phyloP scores from a whole-genome alignment of 2,113 vertebrate species.

The Seriola aureovittata region DNA sequence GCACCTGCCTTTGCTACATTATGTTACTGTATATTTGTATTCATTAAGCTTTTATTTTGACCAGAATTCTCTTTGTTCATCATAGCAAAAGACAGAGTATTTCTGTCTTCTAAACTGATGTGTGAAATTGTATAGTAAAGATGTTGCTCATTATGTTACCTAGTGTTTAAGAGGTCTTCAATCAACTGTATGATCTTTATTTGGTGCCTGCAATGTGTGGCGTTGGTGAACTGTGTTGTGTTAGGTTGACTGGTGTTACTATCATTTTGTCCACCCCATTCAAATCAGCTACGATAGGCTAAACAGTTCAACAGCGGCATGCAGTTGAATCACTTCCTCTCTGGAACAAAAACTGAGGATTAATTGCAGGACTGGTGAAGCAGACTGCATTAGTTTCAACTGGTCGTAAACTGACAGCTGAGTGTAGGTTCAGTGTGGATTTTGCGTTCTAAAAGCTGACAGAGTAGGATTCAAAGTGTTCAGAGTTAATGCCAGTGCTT shows the following conservation, averaged over 20 bases:
- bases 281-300: background rate
- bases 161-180: too few relatives aligned
- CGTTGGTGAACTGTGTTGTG: too few relatives aligned
- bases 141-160: too few relatives aligned
- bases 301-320: too few relatives aligned
- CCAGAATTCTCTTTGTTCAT: background rate
- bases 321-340: too few relatives aligned
- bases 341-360: background rate
- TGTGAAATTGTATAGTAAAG: too few relatives aligned
- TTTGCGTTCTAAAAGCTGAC: background rate
- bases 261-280: background rate
- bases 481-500: background rate
- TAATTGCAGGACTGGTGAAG: background rate
- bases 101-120: too few relatives aligned
- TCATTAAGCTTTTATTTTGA: too few relatives aligned
- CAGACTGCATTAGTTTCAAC: background rate
- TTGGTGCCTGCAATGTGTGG: too few relatives aligned
- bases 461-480: background rate
- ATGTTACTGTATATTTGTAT: background rate
- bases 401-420: background rate
- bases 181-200: too few relatives aligned
- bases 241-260: too few relatives aligned
- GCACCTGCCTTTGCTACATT: too few relatives aligned
- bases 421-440: background rate
- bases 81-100: background rate